Conservation (phyloP, 2,888 invertebrate species). For the Pandemis corylana region DNA sequence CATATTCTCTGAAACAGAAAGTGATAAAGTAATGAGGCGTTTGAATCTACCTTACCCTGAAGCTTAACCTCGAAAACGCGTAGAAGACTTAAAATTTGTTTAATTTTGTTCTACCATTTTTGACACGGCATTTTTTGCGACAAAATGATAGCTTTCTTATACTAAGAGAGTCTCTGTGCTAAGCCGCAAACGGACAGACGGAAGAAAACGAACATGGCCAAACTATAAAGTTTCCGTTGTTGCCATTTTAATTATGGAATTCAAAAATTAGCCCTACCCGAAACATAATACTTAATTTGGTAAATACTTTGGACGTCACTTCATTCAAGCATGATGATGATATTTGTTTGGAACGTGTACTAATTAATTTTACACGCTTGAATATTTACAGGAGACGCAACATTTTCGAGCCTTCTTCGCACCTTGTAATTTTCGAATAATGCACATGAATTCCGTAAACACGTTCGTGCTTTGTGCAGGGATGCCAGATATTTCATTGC, state of each 20-base stretch:
- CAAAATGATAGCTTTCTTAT: not conserved
- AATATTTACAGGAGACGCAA: constrained; percentile 65
- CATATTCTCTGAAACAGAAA: constrained; percentile 54
- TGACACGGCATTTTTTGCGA: too few relatives aligned
- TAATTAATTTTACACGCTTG: constrained; percentile 75
- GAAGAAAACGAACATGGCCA: too few relatives aligned
- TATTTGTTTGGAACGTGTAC: constrained; percentile 66
- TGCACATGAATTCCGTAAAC: constrained; percentile 22
- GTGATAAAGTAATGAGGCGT: constrained; percentile 67
- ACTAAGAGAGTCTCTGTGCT: too few relatives aligned
- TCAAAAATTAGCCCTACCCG: too few relatives aligned
- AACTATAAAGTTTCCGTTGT: too few relatives aligned
- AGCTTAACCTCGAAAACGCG: constrained; percentile 13
- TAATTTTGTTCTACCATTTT: not conserved
- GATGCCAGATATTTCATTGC: constrained; percentile 55
- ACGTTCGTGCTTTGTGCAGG: constrained; percentile 35
- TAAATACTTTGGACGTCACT: constrained; percentile 24
- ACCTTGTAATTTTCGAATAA: constrained; percentile 51
- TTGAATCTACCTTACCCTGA: constrained; percentile 6
- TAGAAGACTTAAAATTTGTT: not conserved
- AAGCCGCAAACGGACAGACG: too few relatives aligned
- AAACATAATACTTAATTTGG: not conserved
- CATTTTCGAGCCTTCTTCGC: constrained; percentile 61
- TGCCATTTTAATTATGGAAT: too few relatives aligned
- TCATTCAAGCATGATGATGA: constrained; percentile 53